Evolutionary conservation across 2,797 vertebrate species (phyloP).

Genomic region (Gastrophryne carolinensis): DNA sequence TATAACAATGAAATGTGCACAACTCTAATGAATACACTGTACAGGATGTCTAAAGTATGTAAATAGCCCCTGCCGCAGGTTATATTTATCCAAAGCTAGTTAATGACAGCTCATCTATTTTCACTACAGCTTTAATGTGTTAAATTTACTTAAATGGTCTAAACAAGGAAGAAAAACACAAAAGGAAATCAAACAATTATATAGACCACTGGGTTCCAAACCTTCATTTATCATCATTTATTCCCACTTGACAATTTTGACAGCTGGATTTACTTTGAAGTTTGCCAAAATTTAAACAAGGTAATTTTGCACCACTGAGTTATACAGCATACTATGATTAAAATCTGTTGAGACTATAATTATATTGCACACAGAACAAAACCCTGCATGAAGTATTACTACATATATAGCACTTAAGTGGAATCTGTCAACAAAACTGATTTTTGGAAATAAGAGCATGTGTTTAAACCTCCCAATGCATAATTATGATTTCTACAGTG

Average conservation of each 20-base stretch:
- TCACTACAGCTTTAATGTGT: not conserved
- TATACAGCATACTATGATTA: not conserved
- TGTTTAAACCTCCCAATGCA: too few species aligned
- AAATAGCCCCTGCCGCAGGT: conserved; percentile 17
- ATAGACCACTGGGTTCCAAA: conserved; percentile 36
- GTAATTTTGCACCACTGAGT: not conserved
- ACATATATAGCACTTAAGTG: too few species aligned
- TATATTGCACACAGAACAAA: too few species aligned
- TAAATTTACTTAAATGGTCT: conserved; percentile 40
- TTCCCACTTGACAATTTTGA: conserved; percentile 34
- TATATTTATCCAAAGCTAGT: conserved; percentile 18
- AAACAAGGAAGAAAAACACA: conserved; percentile 26
- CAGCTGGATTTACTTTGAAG: conserved; percentile 18
- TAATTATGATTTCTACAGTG: too few species aligned
- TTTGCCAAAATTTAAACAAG: not conserved
- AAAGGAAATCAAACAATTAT: conserved; percentile 44
- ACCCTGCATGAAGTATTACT: too few species aligned
- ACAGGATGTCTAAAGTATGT: too few species aligned
- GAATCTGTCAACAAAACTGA: too few species aligned
- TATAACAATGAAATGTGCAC: too few species aligned
- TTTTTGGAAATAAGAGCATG: too few species aligned
- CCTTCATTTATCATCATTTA: conserved; percentile 47
- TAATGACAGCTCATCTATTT: conserved; percentile 28
- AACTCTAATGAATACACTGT: too few species aligned
- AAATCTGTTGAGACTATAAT: not conserved